Percentiles rank a stretch among this genome's conserved stretches.
Conservation (phyloP, 2,113 vertebrate genomes). For the Percopsis transmontana region DNA sequence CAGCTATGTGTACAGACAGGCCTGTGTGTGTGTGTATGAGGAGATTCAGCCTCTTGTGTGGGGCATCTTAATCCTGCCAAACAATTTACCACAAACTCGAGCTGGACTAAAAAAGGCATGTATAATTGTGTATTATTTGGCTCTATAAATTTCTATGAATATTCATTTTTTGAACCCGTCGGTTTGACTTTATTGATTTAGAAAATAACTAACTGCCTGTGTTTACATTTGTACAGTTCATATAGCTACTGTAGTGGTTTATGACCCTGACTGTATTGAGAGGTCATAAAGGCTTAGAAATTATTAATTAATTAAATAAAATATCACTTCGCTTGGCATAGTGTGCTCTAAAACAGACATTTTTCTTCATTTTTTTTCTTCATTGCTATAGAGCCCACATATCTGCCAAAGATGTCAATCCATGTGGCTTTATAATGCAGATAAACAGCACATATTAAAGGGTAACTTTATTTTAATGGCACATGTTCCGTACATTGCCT, state of each 20-base stretch:
- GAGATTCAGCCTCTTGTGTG: conserved; percentile 36
- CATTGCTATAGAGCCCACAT: too few relatives aligned
- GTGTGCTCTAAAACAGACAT: conserved; percentile 11
- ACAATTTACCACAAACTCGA: conserved; percentile 9
- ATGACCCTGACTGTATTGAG: conserved; percentile 9
- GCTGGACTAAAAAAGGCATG: conserved; percentile 19
- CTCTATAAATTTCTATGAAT: neutral
- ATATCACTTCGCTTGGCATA: neutral
- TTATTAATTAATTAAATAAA: conserved; percentile 15
- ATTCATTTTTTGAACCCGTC: neutral
- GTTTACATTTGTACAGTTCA: neutral
- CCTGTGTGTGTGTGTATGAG: conserved; percentile 56
- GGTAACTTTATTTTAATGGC: conserved; percentile 28
- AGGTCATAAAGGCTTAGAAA: neutral
- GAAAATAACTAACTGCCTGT: neutral
- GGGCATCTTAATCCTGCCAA: conserved; percentile 43
- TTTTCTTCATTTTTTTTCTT: neutral
- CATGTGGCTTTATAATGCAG: conserved; percentile 4
- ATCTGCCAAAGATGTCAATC: neutral
- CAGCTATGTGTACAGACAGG: conserved; percentile 59
- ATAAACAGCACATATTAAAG: conserved; percentile 27
- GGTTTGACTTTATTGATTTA: neutral
- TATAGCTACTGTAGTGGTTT: neutral
- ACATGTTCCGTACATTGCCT: conserved; percentile 26
- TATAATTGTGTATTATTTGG: neutral